Conservation (phyloP, 2,113 vertebrate genomes). For the Pionites leucogaster region DNA sequence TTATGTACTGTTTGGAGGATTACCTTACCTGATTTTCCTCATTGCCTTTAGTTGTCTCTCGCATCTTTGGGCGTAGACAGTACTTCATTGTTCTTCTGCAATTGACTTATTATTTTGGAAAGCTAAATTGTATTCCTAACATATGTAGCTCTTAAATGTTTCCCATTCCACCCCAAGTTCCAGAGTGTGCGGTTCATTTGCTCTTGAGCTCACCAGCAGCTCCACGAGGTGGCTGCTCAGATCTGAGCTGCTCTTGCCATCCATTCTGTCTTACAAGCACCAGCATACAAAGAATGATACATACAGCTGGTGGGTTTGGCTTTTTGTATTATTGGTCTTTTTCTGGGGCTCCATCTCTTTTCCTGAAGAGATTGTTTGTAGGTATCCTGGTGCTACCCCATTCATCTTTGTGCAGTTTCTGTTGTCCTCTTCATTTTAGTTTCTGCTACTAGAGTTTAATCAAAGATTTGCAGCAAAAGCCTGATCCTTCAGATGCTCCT, state of each 20-base stretch:
- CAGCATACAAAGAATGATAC: background rate
- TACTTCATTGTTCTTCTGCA: background rate
- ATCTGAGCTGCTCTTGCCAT: background rate
- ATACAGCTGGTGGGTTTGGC: background rate
- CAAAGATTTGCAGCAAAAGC: background rate
- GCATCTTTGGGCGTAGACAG: background rate
- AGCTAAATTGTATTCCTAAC: background rate
- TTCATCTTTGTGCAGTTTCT: background rate
- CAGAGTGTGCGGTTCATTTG: background rate
- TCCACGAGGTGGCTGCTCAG: background rate
- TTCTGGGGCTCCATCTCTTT: background rate
- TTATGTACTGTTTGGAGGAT: background rate
- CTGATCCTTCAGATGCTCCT: background rate
- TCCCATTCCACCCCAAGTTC: background rate
- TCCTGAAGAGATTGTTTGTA: background rate
- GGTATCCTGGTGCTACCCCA: background rate
- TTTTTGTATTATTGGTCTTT: background rate
- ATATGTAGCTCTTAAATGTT: background rate
- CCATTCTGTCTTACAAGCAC: background rate
- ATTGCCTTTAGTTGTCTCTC: background rate
- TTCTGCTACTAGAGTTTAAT: background rate
- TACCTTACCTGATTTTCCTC: background rate
- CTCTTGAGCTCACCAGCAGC: background rate
- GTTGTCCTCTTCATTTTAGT: background rate
- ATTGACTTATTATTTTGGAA: background rate